Evolutionary conservation across 2,113 vertebrate genomes (phyloP).

Genomic region (Cyanoramphus novaezelandiae): DNA sequence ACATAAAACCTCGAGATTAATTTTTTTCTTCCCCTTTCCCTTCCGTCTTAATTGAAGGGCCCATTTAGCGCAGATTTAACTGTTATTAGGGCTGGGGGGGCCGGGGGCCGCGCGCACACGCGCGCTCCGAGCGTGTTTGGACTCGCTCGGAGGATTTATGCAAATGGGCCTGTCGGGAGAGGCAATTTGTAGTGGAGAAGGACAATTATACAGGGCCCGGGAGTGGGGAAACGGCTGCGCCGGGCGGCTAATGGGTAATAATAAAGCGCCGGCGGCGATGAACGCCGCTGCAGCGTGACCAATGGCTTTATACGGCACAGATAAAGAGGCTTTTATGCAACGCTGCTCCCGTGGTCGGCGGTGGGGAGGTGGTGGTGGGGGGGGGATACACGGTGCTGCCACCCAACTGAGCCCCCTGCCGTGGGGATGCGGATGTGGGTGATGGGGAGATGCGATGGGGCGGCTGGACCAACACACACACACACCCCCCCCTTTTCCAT

Average conservation of each 20-base stretch:
- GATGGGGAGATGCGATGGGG: neutral
- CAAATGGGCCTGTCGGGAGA: constrained; percentile 79
- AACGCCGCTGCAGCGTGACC: constrained; percentile 73
- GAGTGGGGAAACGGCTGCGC: constrained; percentile 73
- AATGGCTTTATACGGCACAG: constrained; percentile 64
- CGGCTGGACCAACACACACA: fast-evolving
- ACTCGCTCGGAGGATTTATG: constrained; percentile 78
- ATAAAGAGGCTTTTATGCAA: constrained; percentile 64
- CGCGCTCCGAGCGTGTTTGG: constrained; percentile 69
- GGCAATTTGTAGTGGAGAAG: constrained; percentile 82
- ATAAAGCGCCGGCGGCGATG: constrained; percentile 68
- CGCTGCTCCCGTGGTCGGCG: constrained; percentile 13
- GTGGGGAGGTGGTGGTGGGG: neutral
- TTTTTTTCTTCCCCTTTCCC: constrained; percentile 14
- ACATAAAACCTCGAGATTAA: constrained; percentile 78
- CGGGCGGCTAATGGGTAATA: constrained; percentile 79
- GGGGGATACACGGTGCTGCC: neutral
- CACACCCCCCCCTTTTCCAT: too few relatives aligned
- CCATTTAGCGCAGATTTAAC: constrained; percentile 83
- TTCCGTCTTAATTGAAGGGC: constrained; percentile 79
- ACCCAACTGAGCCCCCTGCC: neutral
- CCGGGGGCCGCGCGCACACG: constrained; percentile 62
- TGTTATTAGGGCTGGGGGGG: constrained; percentile 78
- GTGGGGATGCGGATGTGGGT: too few relatives aligned
- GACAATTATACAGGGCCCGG: constrained; percentile 78